Base-by-base conservation (phyloP, 2,888 invertebrate genomes). In the Synanthedon tipuliformis region DNA sequence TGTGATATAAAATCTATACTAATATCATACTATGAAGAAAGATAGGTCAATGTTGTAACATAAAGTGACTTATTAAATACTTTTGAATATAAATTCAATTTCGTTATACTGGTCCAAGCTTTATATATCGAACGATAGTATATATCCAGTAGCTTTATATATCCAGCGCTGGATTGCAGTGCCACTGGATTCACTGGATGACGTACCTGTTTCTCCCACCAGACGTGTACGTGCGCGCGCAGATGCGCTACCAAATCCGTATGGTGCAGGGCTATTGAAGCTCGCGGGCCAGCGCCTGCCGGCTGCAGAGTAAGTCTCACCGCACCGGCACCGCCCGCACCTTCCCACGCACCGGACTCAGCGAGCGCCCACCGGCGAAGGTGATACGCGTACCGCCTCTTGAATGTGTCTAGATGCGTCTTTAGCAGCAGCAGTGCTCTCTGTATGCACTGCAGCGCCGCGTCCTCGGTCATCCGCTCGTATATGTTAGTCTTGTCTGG, bases 401-500 rank as follows among this genome's bases (percentile, higher is more conserved):
- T 90, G 76, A 97, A 98, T 1, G 95, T 95, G 77, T 98, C 97
- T 65, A 98, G 89, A 83, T 98, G 98, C 0, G 97, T 97, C 75
- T 96, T 95, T 53, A 98, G 84, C 50, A 98, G 78, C 59, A 97
- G 80, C 51, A 98, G 77, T 40, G 96, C 97, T 62, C 97, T 90
- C 79, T 98, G 97, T 58, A 98, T 95, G 57, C 96, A 94, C 66
- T 96, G 91, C 52, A 98, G 75, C 54, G 95, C 95, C 4, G 94
- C 91, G 64, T 97, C 96, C 66, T 94, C 93, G 11, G 84, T 82
- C 81, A 88, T 85, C 55, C 85, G 81, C 51, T 85, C 85, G 53
- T 85, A 85, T 50, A 85, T 85, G 51, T 74, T 90, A 75, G 71
- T 75, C 57, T 81, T 87, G 51, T 88, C 87, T 0, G 73, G 59